Percentiles rank a stretch among this genome's conserved stretches.
phyloP scores from a whole-genome alignment of 2,888 invertebrate species.

The Torymus texanus region DNA sequence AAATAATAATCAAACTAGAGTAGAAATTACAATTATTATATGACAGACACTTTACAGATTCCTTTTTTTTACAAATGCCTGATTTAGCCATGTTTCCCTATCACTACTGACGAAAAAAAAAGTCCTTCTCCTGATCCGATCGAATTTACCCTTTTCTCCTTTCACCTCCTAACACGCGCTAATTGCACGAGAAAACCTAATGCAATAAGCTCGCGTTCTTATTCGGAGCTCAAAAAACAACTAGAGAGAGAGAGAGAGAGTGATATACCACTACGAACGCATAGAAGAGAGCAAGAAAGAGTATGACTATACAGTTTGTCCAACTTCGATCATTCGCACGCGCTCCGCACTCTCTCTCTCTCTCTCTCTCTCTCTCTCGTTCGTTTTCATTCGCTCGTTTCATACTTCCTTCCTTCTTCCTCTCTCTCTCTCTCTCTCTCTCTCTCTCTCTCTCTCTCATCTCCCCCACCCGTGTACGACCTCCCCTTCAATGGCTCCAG shows the following conservation, averaged over 20 bases:
- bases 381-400: conserved; percentile 60
- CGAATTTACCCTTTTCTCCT: no score
- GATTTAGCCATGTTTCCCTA: no score
- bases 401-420: conserved; percentile 58
- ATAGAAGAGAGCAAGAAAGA: conserved; percentile 3
- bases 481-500: conserved; percentile 16
- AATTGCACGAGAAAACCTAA: conserved; percentile 39
- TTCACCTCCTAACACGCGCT: background rate
- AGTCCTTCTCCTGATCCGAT: no score
- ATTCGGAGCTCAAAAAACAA: conserved; percentile 18
- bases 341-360: conserved; percentile 47
- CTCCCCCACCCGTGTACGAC: conserved; percentile 19
- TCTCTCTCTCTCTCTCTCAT: conserved; percentile 20
- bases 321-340: conserved; percentile 40
- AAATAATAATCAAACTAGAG: no score
- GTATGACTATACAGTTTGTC: conserved; percentile 26
- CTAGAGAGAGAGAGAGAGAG: conserved; percentile 6
- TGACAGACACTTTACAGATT: no score
- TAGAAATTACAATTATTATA: no score
- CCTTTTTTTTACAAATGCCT: no score
- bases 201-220: conserved; percentile 34
- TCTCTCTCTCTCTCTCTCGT: conserved; percentile 55
- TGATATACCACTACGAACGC: background rate
- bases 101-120: no score
- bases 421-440: conserved; percentile 35